Evolutionary conservation across 2,888 invertebrate genomes (phyloP).

Genomic region (Coelopa pilipes): DNA sequence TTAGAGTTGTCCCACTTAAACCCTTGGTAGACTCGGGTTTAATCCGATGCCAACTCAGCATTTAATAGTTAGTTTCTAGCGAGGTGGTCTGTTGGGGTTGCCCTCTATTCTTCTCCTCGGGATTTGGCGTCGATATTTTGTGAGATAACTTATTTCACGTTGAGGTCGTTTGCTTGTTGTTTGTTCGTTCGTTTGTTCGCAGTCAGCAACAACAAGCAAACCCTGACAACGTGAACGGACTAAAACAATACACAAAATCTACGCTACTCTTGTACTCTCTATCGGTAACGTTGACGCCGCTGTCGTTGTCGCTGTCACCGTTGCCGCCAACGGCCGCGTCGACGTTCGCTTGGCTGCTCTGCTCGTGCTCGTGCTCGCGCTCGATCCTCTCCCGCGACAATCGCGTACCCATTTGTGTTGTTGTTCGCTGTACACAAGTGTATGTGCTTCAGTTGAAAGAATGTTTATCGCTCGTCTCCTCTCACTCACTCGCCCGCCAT

Average conservation of each 20-base stretch:
- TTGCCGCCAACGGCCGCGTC: not conserved
- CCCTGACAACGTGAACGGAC: not conserved
- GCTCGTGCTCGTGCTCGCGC: not conserved
- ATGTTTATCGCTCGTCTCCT: slow-evolving; percentile 19
- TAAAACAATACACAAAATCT: slow-evolving; percentile 1
- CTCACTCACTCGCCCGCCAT: not conserved
- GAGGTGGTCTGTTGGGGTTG: too few relatives aligned
- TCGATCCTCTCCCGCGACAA: too few relatives aligned
- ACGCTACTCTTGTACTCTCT: not conserved
- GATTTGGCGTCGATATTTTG: not conserved
- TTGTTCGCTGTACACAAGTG: slow-evolving; percentile 17
- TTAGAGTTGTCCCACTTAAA: too few relatives aligned
- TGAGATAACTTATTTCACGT: slow-evolving; percentile 33
- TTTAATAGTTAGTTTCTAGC: too few relatives aligned
- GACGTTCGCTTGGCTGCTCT: not conserved
- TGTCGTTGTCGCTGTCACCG: too few relatives aligned
- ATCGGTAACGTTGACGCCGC: too few relatives aligned
- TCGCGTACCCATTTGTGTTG: not conserved
- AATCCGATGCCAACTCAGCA: too few relatives aligned
- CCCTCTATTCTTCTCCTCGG: too few relatives aligned
- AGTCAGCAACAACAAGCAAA: too few relatives aligned
- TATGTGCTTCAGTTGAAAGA: slow-evolving; percentile 19
- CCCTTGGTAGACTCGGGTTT: too few relatives aligned
- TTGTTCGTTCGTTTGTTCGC: slow-evolving; percentile 23
- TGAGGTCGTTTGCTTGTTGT: slow-evolving; percentile 26